phyloP scores from a whole-genome alignment of 1,140 invertebrate genomes.

The Trinorchestia longiramus region DNA sequence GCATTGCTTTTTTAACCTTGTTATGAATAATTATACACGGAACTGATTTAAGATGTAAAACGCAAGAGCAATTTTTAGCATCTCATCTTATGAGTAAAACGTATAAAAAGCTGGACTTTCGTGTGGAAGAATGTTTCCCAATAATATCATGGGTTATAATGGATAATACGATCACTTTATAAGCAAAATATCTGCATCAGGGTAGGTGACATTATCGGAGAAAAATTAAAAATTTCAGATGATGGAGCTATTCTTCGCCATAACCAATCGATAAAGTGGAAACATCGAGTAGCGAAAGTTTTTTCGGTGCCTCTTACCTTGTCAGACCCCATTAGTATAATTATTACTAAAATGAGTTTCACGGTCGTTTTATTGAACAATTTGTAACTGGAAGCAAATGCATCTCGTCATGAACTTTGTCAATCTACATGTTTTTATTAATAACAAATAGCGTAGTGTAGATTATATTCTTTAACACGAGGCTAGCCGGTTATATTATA shows the following conservation, averaged over 20 bases:
- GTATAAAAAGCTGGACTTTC: background rate
- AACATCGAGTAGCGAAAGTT: background rate
- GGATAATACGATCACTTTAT: background rate
- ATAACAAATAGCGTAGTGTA: too few species aligned
- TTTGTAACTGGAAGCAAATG: too few species aligned
- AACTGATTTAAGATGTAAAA: background rate
- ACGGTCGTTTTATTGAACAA: too few species aligned
- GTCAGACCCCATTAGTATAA: background rate
- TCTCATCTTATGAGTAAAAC: background rate
- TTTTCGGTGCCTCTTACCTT: background rate
- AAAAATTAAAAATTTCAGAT: background rate
- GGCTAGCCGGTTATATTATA: too few species aligned
- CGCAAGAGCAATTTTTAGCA: background rate
- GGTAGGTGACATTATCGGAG: background rate
- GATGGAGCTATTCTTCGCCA: background rate
- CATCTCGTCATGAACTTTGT: too few species aligned
- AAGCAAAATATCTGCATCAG: background rate
- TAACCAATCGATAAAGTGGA: background rate
- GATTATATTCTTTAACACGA: too few species aligned
- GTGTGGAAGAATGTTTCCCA: background rate
- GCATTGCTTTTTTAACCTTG: too few species aligned
- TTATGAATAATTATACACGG: background rate
- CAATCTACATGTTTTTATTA: too few species aligned
- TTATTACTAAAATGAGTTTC: background rate
- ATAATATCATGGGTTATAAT: too few species aligned